A percentile compares a stretch with the other conserved stretches of the same genome.
Conservation (phyloP, 64 coral and sea anemone genomes). For the Pocillopora damicornis region DNA sequence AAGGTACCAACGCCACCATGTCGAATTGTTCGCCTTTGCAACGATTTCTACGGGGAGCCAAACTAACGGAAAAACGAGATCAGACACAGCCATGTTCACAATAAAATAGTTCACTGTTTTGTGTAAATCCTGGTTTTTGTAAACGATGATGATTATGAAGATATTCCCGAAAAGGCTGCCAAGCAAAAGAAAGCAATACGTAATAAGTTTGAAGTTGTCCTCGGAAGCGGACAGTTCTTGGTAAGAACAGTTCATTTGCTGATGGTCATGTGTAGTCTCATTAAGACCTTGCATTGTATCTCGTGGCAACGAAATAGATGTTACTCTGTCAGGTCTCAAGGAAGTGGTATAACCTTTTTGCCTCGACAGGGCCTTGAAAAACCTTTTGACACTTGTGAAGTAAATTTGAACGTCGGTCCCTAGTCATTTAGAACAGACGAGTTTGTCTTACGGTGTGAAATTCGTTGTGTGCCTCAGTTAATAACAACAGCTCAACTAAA, state of each 20-base stretch:
- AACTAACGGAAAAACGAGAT: neutral
- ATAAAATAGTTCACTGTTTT: constrained; percentile 5
- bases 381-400: too few species aligned
- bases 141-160: neutral
- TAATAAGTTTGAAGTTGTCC: neutral
- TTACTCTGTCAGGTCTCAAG: too few species aligned
- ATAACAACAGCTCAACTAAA: too few species aligned
- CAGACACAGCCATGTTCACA: neutral
- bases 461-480: too few species aligned
- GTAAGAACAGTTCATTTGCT: neutral
- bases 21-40: neutral
- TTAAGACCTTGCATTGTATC: neutral
- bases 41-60: neutral
- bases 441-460: too few species aligned
- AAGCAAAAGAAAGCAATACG: neutral
- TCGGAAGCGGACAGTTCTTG: neutral
- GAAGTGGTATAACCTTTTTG: too few species aligned
- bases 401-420: too few species aligned
- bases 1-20: neutral
- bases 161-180: neutral
- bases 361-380: too few species aligned
- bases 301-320: too few species aligned
- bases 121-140: neutral
- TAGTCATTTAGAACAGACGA: too few species aligned
- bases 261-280: neutral